Conservation (phyloP, 2,797 vertebrate genomes). For the Catamblyrhynchus diadema region DNA sequence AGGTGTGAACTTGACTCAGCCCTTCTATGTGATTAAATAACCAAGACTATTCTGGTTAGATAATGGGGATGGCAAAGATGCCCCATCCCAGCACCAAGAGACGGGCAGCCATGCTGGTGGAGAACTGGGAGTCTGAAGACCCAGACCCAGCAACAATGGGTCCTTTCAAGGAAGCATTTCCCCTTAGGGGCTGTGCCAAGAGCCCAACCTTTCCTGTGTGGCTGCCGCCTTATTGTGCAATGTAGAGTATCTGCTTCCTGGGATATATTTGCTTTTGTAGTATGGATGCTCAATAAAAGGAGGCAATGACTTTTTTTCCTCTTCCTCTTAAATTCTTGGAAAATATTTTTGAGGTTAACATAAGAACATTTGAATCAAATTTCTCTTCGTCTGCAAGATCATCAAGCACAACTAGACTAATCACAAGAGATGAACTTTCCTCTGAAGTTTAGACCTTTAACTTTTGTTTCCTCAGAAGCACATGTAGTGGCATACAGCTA, state of each 20-base stretch:
- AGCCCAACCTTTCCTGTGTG: slow-evolving; percentile 69
- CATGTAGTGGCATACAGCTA: not conserved
- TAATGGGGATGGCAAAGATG: slow-evolving; percentile 42
- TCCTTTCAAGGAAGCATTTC: slow-evolving; percentile 68
- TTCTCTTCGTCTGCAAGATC: not conserved
- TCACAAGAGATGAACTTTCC: not conserved
- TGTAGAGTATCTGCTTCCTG: slow-evolving; percentile 63
- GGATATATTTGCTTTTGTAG: slow-evolving; percentile 66
- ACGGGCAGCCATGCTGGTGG: not conserved
- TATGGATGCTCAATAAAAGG: slow-evolving; percentile 60
- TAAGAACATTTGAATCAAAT: slow-evolving; percentile 11
- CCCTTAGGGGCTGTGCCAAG: slow-evolving; percentile 62
- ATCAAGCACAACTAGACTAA: not conserved
- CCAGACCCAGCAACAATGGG: slow-evolving; percentile 50
- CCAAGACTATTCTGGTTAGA: not conserved
- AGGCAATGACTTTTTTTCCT: slow-evolving; percentile 59
- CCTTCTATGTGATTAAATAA: slow-evolving; percentile 7
- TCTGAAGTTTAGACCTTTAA: not conserved
- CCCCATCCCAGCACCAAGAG: slow-evolving; percentile 23
- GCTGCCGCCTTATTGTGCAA: slow-evolving; percentile 58
- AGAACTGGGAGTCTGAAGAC: slow-evolving; percentile 33
- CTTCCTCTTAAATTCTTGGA: slow-evolving; percentile 62
- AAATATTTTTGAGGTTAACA: slow-evolving; percentile 53
- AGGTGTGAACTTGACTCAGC: not conserved
- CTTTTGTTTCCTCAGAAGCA: not conserved